These are phyloP conservation scores for Hephaestus fuliginosus DNA, from an alignment of 2,797 vertebrate species.

Conservation along the genomic window DNA sequence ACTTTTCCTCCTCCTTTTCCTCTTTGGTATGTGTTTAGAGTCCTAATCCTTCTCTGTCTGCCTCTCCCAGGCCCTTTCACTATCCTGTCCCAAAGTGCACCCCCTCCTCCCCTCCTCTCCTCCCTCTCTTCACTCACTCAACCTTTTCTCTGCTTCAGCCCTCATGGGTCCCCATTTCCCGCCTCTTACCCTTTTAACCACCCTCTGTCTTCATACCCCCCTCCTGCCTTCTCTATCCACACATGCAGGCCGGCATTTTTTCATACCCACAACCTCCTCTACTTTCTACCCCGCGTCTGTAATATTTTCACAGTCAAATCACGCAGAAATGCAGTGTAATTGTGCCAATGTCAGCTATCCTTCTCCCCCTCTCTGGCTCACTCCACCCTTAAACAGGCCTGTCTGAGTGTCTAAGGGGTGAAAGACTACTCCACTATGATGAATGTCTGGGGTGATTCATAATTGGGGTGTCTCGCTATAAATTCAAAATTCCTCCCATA, in stretches of 20 bases:
- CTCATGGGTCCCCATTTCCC: slow-evolving; percentile 70
- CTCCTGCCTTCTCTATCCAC: slow-evolving; percentile 33
- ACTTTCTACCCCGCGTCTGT: slow-evolving; percentile 40
- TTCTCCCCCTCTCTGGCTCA: slow-evolving; percentile 40
- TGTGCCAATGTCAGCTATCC: slow-evolving; percentile 76
- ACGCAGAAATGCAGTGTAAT: slow-evolving; percentile 81
- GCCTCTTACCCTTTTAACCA: slow-evolving; percentile 71
- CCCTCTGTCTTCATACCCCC: slow-evolving; percentile 54
- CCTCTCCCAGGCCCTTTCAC: slow-evolving; percentile 52
- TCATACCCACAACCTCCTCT: slow-evolving; percentile 39
- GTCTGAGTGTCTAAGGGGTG: slow-evolving; percentile 37
- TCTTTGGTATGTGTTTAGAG: slow-evolving; percentile 41
- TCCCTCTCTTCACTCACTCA: slow-evolving; percentile 55
- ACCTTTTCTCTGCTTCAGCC: slow-evolving; percentile 62
- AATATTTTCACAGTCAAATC: slow-evolving; percentile 80
- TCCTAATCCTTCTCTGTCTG: slow-evolving; percentile 51
- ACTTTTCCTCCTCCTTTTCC: slow-evolving; percentile 30
- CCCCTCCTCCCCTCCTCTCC: slow-evolving; percentile 25
- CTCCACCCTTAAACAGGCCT: slow-evolving; percentile 53
- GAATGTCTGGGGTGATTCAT: slow-evolving; percentile 50
- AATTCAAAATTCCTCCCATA: slow-evolving; percentile 50
- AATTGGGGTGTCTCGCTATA: slow-evolving; percentile 36
- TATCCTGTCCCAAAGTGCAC: slow-evolving; percentile 56
- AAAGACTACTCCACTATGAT: slow-evolving; percentile 48
- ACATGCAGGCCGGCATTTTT: slow-evolving; percentile 31